These are phyloP conservation scores for Ceratotherium simum DNA, from an alignment of 2,113 vertebrate species.

Conservation along the genomic window DNA sequence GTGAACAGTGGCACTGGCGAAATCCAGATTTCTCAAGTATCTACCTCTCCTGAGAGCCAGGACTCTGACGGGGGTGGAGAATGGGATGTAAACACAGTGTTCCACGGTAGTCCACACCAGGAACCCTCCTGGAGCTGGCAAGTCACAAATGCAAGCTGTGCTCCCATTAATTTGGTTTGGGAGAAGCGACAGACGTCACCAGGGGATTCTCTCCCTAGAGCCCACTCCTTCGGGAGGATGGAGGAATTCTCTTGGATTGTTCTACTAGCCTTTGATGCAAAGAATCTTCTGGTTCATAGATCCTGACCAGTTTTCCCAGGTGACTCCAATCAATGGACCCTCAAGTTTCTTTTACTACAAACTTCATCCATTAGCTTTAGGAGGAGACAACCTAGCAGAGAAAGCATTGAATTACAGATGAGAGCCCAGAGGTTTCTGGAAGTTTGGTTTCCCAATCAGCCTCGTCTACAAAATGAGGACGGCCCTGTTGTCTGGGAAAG, in stretches of 20 bases:
- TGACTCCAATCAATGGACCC: not conserved
- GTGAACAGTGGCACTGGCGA: not conserved
- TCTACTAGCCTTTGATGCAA: not conserved
- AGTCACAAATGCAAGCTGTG: not conserved
- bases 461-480: not conserved
- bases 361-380: not conserved
- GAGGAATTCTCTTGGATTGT: not conserved
- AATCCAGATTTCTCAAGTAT: not conserved
- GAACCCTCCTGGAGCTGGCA: accelerated
- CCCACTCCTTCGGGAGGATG: not conserved
- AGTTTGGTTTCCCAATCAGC: not conserved
- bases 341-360: not conserved
- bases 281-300: not conserved
- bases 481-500: not conserved
- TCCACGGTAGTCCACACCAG: accelerated
- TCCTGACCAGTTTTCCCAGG: not conserved
- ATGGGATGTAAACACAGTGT: accelerated
- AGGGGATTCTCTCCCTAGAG: not conserved
- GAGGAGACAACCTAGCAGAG: accelerated
- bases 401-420: accelerated
- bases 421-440: not conserved
- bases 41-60: not conserved
- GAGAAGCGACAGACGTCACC: accelerated
- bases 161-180: accelerated
- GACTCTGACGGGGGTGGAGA: not conserved